phyloP scores from a whole-genome alignment of 1,140 invertebrate species.

The Augochlora pura region DNA sequence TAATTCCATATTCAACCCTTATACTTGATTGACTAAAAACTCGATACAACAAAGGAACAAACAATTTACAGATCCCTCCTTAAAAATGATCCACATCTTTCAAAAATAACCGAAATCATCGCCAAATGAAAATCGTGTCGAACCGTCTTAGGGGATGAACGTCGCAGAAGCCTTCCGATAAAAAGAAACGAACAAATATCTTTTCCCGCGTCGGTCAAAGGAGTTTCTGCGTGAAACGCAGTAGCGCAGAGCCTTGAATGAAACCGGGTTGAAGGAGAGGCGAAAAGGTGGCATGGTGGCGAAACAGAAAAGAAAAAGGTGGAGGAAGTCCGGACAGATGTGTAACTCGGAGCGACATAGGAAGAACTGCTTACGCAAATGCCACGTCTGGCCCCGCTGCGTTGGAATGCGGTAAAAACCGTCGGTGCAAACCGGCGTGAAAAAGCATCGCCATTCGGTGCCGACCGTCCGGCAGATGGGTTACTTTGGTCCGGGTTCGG shows the following conservation, averaged over 20 bases:
- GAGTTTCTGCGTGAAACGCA: no score
- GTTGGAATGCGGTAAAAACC: constrained; percentile 73
- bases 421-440: constrained; percentile 50
- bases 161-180: no score
- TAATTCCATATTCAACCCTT: no score
- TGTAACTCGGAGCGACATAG: constrained; percentile 53
- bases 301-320: constrained; percentile 46
- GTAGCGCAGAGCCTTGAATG: background rate
- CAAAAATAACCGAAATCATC: no score
- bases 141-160: no score
- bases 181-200: no score
- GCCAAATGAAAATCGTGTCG: no score
- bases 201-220: no score
- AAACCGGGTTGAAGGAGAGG: constrained; percentile 1
- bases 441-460: constrained; percentile 56
- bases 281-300: constrained; percentile 15
- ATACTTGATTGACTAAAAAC: no score
- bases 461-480: constrained; percentile 65
- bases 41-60: no score
- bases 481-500: constrained; percentile 61
- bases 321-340: constrained; percentile 63
- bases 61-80: no score
- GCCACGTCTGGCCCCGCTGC: constrained; percentile 58
- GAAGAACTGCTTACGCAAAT: constrained; percentile 70
- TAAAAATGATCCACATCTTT: no score